Percentiles rank a stretch among this genome's conserved stretches.
Conservation (phyloP, 2,797 vertebrate species). For the Nothura maculosa region DNA sequence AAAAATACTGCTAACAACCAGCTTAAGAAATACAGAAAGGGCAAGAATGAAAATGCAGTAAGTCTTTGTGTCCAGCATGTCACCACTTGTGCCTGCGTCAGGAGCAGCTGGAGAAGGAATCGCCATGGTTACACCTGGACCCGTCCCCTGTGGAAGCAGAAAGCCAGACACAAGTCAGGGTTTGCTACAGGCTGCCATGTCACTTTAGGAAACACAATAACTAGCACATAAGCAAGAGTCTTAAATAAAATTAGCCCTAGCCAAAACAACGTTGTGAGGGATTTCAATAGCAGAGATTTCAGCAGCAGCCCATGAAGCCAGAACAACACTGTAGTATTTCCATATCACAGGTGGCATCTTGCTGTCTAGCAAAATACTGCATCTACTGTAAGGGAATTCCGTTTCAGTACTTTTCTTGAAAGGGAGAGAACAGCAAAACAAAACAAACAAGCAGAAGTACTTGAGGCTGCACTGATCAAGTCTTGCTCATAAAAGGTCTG, state of each 20-base stretch:
- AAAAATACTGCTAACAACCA: background rate
- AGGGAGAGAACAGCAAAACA: background rate
- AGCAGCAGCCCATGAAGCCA: background rate
- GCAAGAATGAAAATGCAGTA: background rate
- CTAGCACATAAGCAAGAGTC: background rate
- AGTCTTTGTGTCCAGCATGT: background rate
- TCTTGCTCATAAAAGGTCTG: background rate
- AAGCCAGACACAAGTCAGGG: background rate
- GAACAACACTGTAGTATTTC: background rate
- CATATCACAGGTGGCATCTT: background rate
- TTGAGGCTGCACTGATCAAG: background rate
- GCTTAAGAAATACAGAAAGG: background rate
- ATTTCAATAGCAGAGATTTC: background rate
- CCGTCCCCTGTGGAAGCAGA: background rate
- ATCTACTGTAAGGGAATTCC: background rate
- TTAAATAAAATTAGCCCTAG: no score
- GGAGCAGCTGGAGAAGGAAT: constrained; percentile 9
- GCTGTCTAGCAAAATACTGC: background rate
- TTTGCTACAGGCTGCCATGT: background rate
- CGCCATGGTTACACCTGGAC: background rate
- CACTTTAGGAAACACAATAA: background rate
- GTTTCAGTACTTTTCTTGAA: background rate
- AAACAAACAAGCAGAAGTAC: background rate
- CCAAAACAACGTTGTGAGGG: background rate
- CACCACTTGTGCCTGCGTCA: background rate